Conservation (phyloP, 2,797 vertebrate species). For the Karalla daura region DNA sequence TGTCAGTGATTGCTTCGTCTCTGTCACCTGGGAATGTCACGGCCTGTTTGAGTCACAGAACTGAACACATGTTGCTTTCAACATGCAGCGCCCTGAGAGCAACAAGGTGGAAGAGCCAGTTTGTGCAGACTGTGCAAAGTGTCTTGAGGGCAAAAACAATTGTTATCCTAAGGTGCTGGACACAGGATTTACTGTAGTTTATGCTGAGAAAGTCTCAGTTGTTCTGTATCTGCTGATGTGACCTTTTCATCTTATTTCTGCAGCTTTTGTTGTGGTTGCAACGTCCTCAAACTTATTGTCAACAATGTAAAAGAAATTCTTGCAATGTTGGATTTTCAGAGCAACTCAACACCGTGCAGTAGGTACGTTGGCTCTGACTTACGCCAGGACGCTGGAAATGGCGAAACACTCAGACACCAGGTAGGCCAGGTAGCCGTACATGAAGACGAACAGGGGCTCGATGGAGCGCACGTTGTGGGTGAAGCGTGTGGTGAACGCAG, state of each 20-base stretch:
- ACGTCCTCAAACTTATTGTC: no score
- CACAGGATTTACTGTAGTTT: not conserved
- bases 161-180: not conserved
- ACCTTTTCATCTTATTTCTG: no score
- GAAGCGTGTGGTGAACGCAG: conserved; percentile 95
- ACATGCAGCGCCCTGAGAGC: not conserved
- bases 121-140: not conserved
- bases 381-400: conserved; percentile 95
- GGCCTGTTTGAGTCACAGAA: not conserved
- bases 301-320: no score
- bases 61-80: not conserved
- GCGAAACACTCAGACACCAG: conserved; percentile 92
- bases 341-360: no score
- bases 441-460: conserved; percentile 95
- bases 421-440: conserved; percentile 95
- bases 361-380: conserved; percentile 78
- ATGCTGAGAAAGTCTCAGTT: not conserved
- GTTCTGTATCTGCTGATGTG: no score
- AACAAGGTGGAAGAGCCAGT: conserved; percentile 3
- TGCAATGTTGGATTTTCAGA: no score
- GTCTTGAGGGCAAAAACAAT: not conserved
- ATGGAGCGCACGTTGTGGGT: conserved; percentile 92
- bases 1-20: no score
- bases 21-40: not conserved
- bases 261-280: no score